Evolutionary conservation across 2,797 vertebrate species (phyloP).

Genomic region (Melanotaenia parkinsoni): DNA sequence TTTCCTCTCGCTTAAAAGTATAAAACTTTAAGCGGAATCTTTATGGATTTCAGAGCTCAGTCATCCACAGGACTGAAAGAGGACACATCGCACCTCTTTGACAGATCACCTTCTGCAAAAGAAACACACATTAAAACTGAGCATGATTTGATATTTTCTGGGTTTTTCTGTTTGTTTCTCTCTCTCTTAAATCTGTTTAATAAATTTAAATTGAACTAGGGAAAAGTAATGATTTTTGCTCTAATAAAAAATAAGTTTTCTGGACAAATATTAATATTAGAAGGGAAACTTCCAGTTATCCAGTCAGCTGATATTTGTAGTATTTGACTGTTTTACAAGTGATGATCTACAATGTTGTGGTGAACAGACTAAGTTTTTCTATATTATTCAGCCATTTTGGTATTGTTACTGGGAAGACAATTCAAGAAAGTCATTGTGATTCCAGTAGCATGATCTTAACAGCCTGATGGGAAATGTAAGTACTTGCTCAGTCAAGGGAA

Average conservation of each 20-base stretch:
- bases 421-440: conserved; percentile 17
- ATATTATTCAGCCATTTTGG: neutral
- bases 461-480: conserved; percentile 35
- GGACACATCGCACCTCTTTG: conserved; percentile 24
- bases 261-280: neutral
- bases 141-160: neutral
- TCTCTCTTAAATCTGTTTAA: neutral
- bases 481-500: conserved; percentile 34
- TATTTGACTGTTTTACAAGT: neutral
- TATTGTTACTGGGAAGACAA: conserved; percentile 9
- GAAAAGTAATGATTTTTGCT: neutral
- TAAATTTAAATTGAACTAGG: neutral
- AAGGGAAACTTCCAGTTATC: neutral
- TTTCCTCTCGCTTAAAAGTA: conserved; percentile 57
- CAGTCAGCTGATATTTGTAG: neutral
- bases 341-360: neutral
- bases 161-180: neutral
- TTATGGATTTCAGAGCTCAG: conserved; percentile 50
- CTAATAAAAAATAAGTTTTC: neutral
- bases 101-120: conserved; percentile 3
- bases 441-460: conserved; percentile 25
- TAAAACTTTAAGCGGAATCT: conserved; percentile 49
- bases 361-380: conserved; percentile 13
- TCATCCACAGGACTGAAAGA: conserved; percentile 45
- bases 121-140: conserved; percentile 10